Evolutionary conservation across 2,797 vertebrate species (phyloP).

Genomic region (Botia almorhae): DNA sequence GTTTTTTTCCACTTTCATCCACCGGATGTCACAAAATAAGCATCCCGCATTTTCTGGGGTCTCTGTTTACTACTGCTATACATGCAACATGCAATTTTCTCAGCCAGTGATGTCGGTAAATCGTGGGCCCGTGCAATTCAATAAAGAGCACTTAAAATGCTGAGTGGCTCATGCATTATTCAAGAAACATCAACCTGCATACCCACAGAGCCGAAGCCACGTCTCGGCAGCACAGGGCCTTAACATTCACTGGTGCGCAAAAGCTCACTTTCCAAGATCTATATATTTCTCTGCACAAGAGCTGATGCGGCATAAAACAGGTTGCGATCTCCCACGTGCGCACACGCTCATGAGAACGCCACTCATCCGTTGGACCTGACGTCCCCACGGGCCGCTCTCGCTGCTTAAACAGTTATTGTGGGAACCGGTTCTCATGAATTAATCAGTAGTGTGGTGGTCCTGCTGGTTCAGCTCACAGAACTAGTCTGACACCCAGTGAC

Average conservation of each 20-base stretch:
- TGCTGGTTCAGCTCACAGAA: constrained; percentile 29
- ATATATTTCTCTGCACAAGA: constrained; percentile 22
- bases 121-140: constrained; percentile 36
- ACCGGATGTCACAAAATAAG: not conserved
- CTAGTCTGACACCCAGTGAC: constrained; percentile 41
- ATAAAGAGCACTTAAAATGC: constrained; percentile 56
- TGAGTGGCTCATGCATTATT: constrained; percentile 58
- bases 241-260: not conserved
- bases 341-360: constrained; percentile 5
- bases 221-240: not conserved
- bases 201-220: constrained; percentile 27
- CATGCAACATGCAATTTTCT: constrained; percentile 46
- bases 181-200: constrained; percentile 42
- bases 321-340: constrained; percentile 5
- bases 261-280: constrained; percentile 35
- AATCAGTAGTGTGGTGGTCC: constrained; percentile 39
- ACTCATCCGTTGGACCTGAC: constrained; percentile 27
- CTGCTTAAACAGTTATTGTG: constrained; percentile 45
- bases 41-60: not conserved
- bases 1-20: not conserved
- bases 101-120: constrained; percentile 34
- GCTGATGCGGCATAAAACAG: constrained; percentile 36
- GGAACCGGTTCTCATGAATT: constrained; percentile 49
- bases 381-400: constrained; percentile 2
- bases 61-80: constrained; percentile 34